Evolutionary conservation across 2,888 invertebrate species (phyloP).

Genomic region (Meta bourneti): DNA sequence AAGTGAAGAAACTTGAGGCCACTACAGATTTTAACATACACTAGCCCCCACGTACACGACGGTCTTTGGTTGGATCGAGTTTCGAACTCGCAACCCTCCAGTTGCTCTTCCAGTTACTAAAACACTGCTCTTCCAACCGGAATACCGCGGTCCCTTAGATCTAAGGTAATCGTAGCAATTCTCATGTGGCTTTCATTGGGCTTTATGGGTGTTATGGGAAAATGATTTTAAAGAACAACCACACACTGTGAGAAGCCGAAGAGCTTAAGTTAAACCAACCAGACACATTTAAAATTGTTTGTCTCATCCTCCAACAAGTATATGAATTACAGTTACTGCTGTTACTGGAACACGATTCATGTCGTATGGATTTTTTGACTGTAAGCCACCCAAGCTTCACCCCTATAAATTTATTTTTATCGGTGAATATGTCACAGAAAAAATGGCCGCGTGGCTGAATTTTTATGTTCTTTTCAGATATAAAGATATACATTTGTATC

Average conservation of each 20-base stretch:
- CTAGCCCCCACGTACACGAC: no score
- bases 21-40: no score
- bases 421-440: conserved; percentile 39
- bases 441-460: not conserved
- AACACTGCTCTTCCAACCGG: no score
- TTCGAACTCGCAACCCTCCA: no score
- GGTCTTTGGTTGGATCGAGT: no score
- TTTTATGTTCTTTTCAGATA: conserved; percentile 7
- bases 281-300: not conserved
- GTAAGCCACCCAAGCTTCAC: not conserved
- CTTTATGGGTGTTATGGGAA: no score
- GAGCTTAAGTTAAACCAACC: not conserved
- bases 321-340: conserved; percentile 22
- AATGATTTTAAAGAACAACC: no score
- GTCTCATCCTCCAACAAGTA: conserved; percentile 17
- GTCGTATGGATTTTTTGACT: not conserved
- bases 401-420: conserved; percentile 39
- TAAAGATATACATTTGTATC: conserved; percentile 3
- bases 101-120: no score
- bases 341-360: conserved; percentile 14
- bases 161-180: no score
- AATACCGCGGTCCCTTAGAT: no score
- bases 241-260: not conserved
- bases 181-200: no score
- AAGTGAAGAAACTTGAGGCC: no score